Base-by-base conservation (phyloP, 2,888 invertebrate species). In the Andrena bicolor region DNA sequence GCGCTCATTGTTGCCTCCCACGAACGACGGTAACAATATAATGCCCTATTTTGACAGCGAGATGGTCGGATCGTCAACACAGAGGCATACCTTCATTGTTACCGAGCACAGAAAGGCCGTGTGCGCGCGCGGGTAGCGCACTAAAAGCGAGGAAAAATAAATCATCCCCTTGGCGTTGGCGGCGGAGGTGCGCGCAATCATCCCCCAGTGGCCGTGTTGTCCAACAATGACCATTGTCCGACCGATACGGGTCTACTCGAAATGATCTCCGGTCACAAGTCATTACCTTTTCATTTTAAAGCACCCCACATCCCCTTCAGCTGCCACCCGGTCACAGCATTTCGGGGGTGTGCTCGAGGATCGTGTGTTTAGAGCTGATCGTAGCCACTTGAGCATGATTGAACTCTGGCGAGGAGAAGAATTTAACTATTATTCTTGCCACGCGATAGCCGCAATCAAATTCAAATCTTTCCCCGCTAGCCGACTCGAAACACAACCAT, bases 281-380 rank as follows among this genome's bases (percentile, higher is more conserved):
- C 93, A 93, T 93, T 93, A 92, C 91, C 91, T 93, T 93, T 92
- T 93, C 92, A 92, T 92, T 93, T 93, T 92, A 92, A 92, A 92
- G 85, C 86, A 89, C 66, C 83, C 84, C 83, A 56, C 56, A 20
- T 56, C 56, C 56, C 10, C 80, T 41, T 74, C 72, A 53, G 64
- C 74, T 70, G 65, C 23, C 53, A 20, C 51, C 64, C 65, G 66
- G 28, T 16, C 5, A 64, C 28, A 58, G 76, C 41, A 20, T 49
- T 41, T 32, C 48, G 56, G 61, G 66, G 66, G 26, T 76, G 61
- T 51, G 23, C 35, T 53, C 16, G 26, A 20, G 32, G 16, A 53
- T 65, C 51, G 2, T 16, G 1, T 32, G 63, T 35, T 63, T 8
- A 26, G 8, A 49, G 10, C 48, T 64, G 32, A 48, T 56, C 41